Conservation (phyloP, 2,113 vertebrate genomes). For the Eurypyga helias region DNA sequence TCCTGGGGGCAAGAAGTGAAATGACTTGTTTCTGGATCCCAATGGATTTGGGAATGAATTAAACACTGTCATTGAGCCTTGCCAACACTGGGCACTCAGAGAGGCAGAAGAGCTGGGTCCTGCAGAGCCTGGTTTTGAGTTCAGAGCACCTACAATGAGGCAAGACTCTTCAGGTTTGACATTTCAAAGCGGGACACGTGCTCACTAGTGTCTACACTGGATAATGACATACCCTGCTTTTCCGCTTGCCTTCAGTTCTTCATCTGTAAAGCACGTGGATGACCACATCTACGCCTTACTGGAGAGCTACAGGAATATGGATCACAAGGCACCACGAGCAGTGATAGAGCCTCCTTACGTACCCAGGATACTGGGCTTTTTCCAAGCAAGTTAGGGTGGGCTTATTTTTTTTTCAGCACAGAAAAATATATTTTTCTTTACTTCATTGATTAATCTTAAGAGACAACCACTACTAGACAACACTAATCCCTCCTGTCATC, state of each 20-base stretch:
- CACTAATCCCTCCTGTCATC: neutral
- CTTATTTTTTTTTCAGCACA: neutral
- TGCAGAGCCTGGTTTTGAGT: neutral
- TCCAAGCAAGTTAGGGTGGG: neutral
- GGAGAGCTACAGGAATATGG: neutral
- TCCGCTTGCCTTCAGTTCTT: neutral
- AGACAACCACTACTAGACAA: neutral
- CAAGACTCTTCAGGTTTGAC: neutral
- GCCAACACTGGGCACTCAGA: neutral
- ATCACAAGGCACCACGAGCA: neutral
- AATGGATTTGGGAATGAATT: neutral
- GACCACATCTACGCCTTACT: neutral
- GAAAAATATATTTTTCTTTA: neutral
- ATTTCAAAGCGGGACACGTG: neutral
- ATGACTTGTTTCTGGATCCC: neutral
- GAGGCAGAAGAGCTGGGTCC: neutral
- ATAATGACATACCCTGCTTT: neutral
- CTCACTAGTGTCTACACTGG: rapidly evolving
- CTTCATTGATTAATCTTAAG: neutral
- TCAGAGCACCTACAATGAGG: neutral
- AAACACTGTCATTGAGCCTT: neutral
- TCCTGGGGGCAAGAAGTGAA: neutral
- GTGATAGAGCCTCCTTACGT: neutral
- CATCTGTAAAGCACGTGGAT: neutral
- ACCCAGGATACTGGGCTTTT: neutral